Base-by-base conservation (phyloP, 2,797 vertebrate species). In the Hoplostethus mediterraneus region DNA sequence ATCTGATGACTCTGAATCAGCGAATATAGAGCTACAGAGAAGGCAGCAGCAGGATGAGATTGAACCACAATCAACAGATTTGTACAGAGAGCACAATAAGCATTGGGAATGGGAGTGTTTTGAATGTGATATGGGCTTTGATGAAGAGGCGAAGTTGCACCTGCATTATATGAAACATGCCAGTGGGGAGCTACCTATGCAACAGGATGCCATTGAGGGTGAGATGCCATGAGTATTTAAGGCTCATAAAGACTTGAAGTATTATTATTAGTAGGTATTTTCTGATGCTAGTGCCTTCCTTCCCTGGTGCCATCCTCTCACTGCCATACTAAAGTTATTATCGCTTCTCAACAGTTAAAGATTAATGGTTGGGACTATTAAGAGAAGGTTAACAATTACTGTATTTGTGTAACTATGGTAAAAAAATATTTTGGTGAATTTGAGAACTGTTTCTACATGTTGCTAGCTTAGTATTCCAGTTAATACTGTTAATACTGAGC, bases 121-220 rank as follows among this genome's bases (percentile, higher is more conserved):
- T 57, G 92, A 91, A 60, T 95, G 94, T 65, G 84, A 90, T 40
- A 80, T 79, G 75, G 86, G 87, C 62, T 95, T 95, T 71, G 82
- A 84, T 77, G 82, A 90, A 55, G 81, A 93, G 16, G 63, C 61
- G 38, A 54, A 79, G 56, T 85, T 94, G 47, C 93, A 94, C 74
- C 67, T 82, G 25, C 93, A 93, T 87, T 95, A 94, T 60, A 85
- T 94, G 42, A 90, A 91, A 80, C 94, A 94, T 62, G 93, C 92
- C 17, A 92, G 88, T 3, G 93, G 93, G 9, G 93, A 94, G 65
- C 49, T 94, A 42, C 91, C 91, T 0, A 71, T 90, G n/a, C 63
- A 56, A 6, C 67, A 75, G 10, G 48, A 76, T 42, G 67, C 47
- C 40, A 1, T 11, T 5, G 33, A 80, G 31, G 33, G 5, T 21